These are phyloP conservation scores for Anthopleura sola DNA, from an alignment of 64 coral and sea anemone genomes.

Conservation along the genomic window DNA sequence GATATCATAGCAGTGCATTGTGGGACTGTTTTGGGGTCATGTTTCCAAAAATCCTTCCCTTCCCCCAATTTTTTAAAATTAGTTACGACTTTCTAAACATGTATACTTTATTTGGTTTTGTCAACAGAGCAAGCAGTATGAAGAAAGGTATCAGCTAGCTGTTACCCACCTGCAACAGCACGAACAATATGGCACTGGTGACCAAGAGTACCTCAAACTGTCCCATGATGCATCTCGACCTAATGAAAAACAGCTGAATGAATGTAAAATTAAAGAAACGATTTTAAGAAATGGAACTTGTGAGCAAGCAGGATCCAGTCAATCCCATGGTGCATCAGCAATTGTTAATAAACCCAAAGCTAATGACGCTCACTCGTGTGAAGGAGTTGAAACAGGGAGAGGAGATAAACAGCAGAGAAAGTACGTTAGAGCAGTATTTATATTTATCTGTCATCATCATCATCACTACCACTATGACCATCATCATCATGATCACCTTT, in stretches of 20 bases:
- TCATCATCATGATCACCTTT: neutral
- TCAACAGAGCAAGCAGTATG: slow-evolving; percentile 55
- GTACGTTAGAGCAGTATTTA: neutral
- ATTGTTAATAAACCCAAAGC: neutral
- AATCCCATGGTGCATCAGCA: neutral
- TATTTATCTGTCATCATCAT: neutral
- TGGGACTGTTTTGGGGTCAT: too few species aligned
- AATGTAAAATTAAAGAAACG: neutral
- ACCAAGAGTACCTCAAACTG: neutral
- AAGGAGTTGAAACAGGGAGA: neutral
- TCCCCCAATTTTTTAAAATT: too few species aligned
- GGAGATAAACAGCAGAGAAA: neutral
- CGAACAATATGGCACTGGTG: slow-evolving; percentile 37
- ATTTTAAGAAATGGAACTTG: neutral
- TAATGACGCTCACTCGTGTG: neutral
- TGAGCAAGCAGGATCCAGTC: neutral
- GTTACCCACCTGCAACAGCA: slow-evolving; percentile 62
- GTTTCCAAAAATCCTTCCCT: too few species aligned
- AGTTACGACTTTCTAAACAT: too few species aligned
- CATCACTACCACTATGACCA: neutral
- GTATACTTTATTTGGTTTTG: too few species aligned
- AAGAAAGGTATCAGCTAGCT: slow-evolving; percentile 58
- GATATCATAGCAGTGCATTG: too few species aligned
- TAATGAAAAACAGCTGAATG: neutral
- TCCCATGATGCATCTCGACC: neutral